A percentile compares a stretch with the other conserved stretches of the same genome.
These are phyloP conservation scores for Falco novaeseelandiae DNA, from an alignment of 2,797 vertebrate species.

Conservation along the genomic window DNA sequence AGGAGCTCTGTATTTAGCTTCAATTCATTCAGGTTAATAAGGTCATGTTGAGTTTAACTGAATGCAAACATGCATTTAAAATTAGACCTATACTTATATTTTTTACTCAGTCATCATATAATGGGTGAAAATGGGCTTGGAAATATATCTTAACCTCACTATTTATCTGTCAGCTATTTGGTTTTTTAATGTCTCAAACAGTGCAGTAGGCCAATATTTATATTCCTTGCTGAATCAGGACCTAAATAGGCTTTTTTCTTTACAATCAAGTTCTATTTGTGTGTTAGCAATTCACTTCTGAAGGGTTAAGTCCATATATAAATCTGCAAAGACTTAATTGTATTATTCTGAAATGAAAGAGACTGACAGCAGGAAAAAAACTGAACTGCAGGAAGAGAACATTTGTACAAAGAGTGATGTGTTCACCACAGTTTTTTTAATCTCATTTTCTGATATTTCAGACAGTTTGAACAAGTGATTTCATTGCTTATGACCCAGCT, in stretches of 20 bases:
- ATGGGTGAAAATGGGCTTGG: background rate
- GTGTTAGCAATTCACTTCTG: background rate
- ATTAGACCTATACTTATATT: background rate
- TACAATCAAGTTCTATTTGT: background rate
- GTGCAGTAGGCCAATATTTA: background rate
- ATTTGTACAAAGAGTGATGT: background rate
- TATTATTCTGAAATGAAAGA: conserved; percentile 5
- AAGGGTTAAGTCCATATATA: background rate
- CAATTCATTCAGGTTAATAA: background rate
- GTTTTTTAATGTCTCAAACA: background rate
- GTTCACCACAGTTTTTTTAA: background rate
- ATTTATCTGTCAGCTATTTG: background rate
- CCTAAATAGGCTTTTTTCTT: background rate
- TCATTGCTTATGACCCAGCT: background rate
- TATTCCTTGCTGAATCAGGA: background rate
- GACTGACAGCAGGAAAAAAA: background rate
- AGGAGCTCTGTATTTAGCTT: background rate
- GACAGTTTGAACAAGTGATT: background rate
- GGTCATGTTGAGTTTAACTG: background rate
- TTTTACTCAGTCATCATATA: background rate
- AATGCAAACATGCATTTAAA: background rate
- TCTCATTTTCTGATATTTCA: conserved; percentile 21
- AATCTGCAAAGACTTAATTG: background rate
- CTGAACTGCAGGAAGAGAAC: background rate
- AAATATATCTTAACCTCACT: background rate